phyloP scores from a whole-genome alignment of 2,888 invertebrate genomes.

The Dryococelus australis region DNA sequence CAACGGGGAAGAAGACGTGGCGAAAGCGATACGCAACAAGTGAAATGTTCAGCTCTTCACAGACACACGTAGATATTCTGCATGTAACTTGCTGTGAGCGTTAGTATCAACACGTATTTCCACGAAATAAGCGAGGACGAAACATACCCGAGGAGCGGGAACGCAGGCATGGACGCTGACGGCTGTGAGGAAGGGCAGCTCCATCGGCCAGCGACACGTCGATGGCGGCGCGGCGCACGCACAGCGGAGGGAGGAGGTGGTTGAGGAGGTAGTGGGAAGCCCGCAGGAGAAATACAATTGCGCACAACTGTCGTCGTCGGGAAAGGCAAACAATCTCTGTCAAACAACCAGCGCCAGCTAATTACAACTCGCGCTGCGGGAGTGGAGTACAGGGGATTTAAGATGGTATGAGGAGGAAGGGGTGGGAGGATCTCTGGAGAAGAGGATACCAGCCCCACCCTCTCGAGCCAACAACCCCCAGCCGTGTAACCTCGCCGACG shows the following conservation, averaged over 20 bases:
- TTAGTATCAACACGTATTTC: too few relatives aligned
- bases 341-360: constrained; percentile 8
- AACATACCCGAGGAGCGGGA: too few relatives aligned
- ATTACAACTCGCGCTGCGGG: neutral
- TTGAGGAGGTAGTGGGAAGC: neutral
- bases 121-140: too few relatives aligned
- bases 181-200: too few relatives aligned
- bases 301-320: neutral
- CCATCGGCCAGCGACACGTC: too few relatives aligned
- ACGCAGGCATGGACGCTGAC: too few relatives aligned
- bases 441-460: neutral
- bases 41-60: too few relatives aligned
- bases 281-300: neutral
- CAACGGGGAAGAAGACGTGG: too few relatives aligned
- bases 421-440: neutral
- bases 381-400: neutral
- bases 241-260: neutral
- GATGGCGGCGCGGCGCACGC: neutral
- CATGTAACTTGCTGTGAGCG: too few relatives aligned
- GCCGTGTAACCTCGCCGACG: neutral
- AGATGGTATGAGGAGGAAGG: neutral
- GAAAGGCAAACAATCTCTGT: neutral
- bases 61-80: too few relatives aligned
- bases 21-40: too few relatives aligned
- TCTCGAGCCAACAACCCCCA: too few relatives aligned